Percentiles rank a stretch among this genome's conserved stretches.
phyloP scores from a whole-genome alignment of 2,113 vertebrate genomes.

The Tupaia tana region DNA sequence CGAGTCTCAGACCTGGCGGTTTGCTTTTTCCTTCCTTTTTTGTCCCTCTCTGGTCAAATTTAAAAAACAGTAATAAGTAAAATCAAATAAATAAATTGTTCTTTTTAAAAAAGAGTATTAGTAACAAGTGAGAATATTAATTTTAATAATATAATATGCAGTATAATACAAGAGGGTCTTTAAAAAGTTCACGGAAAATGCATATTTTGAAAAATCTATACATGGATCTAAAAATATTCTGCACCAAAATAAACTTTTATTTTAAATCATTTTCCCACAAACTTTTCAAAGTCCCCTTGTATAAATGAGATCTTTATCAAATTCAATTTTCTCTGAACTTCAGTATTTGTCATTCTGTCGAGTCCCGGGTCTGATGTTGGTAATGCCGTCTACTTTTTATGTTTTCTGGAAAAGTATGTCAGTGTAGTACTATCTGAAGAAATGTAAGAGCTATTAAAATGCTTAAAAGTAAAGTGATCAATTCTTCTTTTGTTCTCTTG shows the following conservation, averaged over 20 bases:
- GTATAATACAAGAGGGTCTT: neutral
- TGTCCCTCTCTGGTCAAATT: too few species aligned
- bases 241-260: too few species aligned
- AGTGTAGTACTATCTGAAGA: slow-evolving; percentile 78
- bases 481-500: slow-evolving; percentile 84
- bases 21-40: too few species aligned
- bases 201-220: too few species aligned
- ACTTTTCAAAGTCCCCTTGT: too few species aligned
- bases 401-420: slow-evolving; percentile 81
- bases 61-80: too few species aligned
- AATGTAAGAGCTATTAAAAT: slow-evolving; percentile 64
- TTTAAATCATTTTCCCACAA: too few species aligned
- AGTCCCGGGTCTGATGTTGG: slow-evolving; percentile 54
- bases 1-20: too few species aligned
- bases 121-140: neutral
- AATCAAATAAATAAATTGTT: too few species aligned
- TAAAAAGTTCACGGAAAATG: too few species aligned
- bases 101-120: neutral
- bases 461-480: slow-evolving; percentile 83
- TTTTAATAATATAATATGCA: neutral
- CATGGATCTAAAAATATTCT: too few species aligned
- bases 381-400: slow-evolving; percentile 68
- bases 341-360: slow-evolving; percentile 43
- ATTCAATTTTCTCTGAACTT: neutral
- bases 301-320: slow-evolving; percentile 30